Percentiles rank a stretch among this genome's conserved stretches.
phyloP scores from a whole-genome alignment of 2,797 vertebrate genomes.

The Eulemur mongoz region DNA sequence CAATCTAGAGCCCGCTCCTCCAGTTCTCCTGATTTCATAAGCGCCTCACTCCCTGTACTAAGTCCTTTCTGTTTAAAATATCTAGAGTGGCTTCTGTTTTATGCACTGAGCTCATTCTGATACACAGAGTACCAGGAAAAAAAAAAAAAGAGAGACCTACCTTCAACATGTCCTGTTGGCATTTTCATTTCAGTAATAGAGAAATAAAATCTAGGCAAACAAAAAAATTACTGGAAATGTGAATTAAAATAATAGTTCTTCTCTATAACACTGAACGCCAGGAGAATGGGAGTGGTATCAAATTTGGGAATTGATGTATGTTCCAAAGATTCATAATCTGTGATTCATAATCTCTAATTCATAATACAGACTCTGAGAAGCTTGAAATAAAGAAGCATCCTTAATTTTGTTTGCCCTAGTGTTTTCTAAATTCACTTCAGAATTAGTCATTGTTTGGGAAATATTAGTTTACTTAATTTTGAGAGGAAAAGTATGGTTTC shows the following conservation, averaged over 20 bases:
- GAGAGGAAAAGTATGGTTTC: background rate
- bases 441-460: constrained; percentile 2
- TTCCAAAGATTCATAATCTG: background rate
- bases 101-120: background rate
- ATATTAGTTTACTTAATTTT: constrained; percentile 9
- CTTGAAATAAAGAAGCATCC: background rate
- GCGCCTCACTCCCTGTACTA: background rate
- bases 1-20: background rate
- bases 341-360: background rate
- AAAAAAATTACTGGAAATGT: background rate
- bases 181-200: background rate
- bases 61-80: background rate
- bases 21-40: background rate
- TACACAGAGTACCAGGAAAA: background rate
- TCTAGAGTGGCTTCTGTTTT: background rate
- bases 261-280: background rate
- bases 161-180: background rate
- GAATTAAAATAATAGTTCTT: background rate
- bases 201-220: constrained; percentile 17
- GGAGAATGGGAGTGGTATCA: background rate
- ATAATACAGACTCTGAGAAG: background rate
- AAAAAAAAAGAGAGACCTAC: background rate
- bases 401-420: background rate
- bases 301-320: background rate
- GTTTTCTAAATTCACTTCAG: background rate